Evolutionary conservation across 2,113 vertebrate genomes (phyloP).

Genomic region (Carettochelys insculpta): DNA sequence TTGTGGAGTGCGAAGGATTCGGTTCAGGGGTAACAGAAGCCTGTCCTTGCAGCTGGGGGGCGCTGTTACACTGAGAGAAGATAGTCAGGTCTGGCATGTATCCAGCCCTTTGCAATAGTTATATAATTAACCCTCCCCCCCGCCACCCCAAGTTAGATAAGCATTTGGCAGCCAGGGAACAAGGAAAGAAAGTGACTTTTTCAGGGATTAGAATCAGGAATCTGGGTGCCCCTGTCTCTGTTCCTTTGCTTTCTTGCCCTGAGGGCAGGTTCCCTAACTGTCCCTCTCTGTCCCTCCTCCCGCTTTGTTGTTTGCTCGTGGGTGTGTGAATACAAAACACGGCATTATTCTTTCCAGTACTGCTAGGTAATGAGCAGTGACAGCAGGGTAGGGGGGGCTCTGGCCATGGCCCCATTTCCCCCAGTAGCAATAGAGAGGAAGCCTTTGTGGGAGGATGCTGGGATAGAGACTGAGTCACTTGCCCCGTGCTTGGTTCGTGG

Average conservation of each 20-base stretch:
- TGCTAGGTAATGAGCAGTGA: background rate
- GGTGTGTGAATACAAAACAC: background rate
- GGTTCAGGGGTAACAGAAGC: background rate
- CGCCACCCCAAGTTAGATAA: no score
- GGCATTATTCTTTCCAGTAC: constrained; percentile 8
- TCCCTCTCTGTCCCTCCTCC: background rate
- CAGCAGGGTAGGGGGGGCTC: background rate
- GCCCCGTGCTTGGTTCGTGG: background rate
- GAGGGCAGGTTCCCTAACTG: background rate
- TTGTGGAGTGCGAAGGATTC: background rate
- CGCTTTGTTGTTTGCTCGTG: background rate
- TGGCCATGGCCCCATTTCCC: accelerated
- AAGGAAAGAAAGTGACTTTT: background rate
- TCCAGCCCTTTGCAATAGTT: background rate
- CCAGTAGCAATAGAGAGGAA: accelerated
- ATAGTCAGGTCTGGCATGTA: no score
- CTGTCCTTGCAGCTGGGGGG: background rate
- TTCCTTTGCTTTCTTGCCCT: background rate
- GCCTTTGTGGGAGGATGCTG: background rate
- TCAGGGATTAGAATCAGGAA: background rate
- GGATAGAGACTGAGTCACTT: background rate
- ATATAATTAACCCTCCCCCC: background rate
- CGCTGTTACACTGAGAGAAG: background rate
- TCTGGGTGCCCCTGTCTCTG: background rate
- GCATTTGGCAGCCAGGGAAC: background rate